Conservation (phyloP, 1,140 invertebrate species). For the Lysiphlebus fabarum region DNA sequence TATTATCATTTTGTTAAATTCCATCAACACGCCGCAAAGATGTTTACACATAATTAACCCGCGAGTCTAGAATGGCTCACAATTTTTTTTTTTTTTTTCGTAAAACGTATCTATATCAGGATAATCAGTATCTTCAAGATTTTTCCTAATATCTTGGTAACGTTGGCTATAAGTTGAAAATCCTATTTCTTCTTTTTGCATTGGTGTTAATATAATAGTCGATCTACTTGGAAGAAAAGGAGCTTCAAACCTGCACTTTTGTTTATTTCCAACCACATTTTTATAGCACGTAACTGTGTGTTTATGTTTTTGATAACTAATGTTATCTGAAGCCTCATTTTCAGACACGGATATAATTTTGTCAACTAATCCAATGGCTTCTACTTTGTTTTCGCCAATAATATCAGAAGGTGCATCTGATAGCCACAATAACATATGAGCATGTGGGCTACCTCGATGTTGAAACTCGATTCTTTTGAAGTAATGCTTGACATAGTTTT, state of each 20-base stretch:
- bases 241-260: slow-evolving; percentile 38
- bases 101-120: slow-evolving; percentile 28
- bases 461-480: slow-evolving; percentile 44
- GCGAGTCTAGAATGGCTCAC: no score
- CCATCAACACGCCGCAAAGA: no score
- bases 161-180: slow-evolving; percentile 25
- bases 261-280: slow-evolving; percentile 21
- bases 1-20: no score
- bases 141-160: slow-evolving; percentile 25
- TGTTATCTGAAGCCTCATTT: slow-evolving; percentile 31
- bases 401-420: slow-evolving; percentile 34
- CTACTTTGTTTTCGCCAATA: slow-evolving; percentile 22
- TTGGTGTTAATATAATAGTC: slow-evolving; percentile 32
- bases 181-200: slow-evolving; percentile 23
- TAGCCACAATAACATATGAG: slow-evolving; percentile 42
- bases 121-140: slow-evolving; percentile 30
- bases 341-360: slow-evolving; percentile 28
- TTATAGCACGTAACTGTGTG: slow-evolving; percentile 34
- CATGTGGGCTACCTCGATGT: slow-evolving; percentile 42
- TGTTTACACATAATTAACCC: no score
- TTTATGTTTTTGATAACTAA: slow-evolving; percentile 29
- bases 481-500: slow-evolving; percentile 35
- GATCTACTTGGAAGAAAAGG: slow-evolving; percentile 35
- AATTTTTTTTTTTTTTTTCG: no score
- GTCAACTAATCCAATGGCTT: slow-evolving; percentile 23